Base-by-base conservation (phyloP, 2,113 vertebrate genomes). In the Laticauda laticaudata region DNA sequence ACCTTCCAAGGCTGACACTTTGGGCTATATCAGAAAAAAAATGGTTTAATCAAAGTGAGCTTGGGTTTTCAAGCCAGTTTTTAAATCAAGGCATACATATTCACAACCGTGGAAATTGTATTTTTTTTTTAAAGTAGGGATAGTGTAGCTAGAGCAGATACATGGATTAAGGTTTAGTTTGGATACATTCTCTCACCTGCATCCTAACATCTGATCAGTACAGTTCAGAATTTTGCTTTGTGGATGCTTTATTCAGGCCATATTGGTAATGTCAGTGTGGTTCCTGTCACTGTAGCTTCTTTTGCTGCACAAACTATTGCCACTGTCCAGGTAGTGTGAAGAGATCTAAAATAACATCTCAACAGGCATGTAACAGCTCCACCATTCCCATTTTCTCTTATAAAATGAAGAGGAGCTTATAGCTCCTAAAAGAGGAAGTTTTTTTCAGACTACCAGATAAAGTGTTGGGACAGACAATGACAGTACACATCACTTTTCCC, bases 281-380 rank as follows among this genome's bases (percentile, higher is more conserved):
- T 53, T 29, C 2, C 91, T 45, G 85, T 34, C 18, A 0, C 86
- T 45, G 0, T 2, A 59, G 69, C 10, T 0, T 2, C 5, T 0
- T 43, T 29, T 45, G 24, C 9, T n/a, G 4, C 91, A 48, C 4
- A 18, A 57, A 85, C 24, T 56, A 86, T 45, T 26, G 0, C 1
- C 43, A 94, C 94, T 88, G 45, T 55, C 26, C 59, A 89, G 88
- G 12, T 8, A 59, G 5, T 26, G 34, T 29, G 5, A 8, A 0
- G n/a, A 51, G 81, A 10, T n/a, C 24, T 90, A 48, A 93, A 64
- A 92, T 34, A 1, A 29, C n/a, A 7, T 86, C 81, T 15, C 11
- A 1, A 29, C 0, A 0, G 26, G 0, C 90, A 88, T 18, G n/a
- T 88, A 21, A 88, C 7, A 34, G 5, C 29, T 56, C n/a, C 9